Conservation (phyloP, 2,113 vertebrate genomes). For the Tyto alba region DNA sequence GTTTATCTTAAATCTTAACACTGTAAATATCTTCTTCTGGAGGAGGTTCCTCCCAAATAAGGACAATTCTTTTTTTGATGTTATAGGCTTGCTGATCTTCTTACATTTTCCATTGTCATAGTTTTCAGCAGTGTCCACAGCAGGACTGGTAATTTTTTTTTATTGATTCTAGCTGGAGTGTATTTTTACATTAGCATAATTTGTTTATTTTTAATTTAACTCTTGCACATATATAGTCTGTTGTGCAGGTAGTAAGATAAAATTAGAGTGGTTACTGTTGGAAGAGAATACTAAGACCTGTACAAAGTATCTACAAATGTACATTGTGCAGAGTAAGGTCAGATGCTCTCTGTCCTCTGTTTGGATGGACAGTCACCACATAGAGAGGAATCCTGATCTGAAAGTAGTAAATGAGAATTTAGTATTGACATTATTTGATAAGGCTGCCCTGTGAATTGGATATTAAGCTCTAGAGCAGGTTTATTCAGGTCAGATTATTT, state of each 20-base stretch:
- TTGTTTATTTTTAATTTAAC: not conserved
- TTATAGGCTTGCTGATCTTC: not conserved
- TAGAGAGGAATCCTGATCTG: not conserved
- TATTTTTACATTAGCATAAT: not conserved
- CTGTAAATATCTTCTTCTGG: not conserved
- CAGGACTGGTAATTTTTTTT: not conserved
- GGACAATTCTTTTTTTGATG: not conserved
- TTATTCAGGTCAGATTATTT: not conserved
- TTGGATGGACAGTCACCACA: not conserved
- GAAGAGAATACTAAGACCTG: not conserved
- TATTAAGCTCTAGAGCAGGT: not conserved
- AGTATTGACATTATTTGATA: not conserved
- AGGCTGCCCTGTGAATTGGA: not conserved
- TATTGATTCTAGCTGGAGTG: not conserved
- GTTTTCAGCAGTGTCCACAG: not conserved
- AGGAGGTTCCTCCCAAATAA: not conserved
- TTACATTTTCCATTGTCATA: not conserved
- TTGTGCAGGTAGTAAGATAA: not conserved
- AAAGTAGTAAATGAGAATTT: not conserved
- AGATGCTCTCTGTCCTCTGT: not conserved
- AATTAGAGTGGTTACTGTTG: not conserved
- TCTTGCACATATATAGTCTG: not conserved
- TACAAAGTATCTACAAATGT: not conserved
- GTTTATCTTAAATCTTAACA: not conserved
- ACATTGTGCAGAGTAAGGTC: not conserved